Evolutionary conservation across 2,113 vertebrate species (phyloP), one percentile per base, ranked within the genome.

Genomic region (Amazona vittata): DNA sequence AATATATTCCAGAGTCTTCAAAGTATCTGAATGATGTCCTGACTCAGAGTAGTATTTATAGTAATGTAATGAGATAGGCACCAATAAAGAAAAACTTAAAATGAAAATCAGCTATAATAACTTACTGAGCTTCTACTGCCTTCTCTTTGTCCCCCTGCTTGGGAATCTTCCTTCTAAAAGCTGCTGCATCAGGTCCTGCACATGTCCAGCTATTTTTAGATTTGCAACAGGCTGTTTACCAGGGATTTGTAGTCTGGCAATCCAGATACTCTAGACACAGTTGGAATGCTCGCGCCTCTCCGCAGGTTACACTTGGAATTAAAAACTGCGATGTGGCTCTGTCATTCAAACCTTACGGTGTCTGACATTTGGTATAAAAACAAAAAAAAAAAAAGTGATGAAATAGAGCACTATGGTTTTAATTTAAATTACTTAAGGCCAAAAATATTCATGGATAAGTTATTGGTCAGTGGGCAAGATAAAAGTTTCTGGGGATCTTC

Each of bases 221-320:
- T 83, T 84, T 87, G 83, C 77, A 95, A 84, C 90, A 93, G 91
- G 92, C 96, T 96, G 95, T 96, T 97, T 97, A 97, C 95, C 84
- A 68, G 77, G 89, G 91, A 97, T 96, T 95, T 94, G 94, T 93
- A 96, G 96, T 97, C 96, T 97, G 95, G 96, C 93, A 96, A 85
- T 95, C 83, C 80, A 95, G 96, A 97, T 95, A 96, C 89, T 94
- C 91, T 96, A 97, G 95, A 96, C 96, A 94, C 96, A 94, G 94
- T 97, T 92, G 96, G 96, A 95, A 96, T 94, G 96, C 92, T 95
- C 39, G 2, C 11, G 63, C 60, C 77, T 89, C 86, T 94, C 77
- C 1, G 9, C 96, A 96, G 96, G 95, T 96, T 97, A 91, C 92
- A 65, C 77, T 95, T 92, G 96, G 92, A 97, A 96, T 91, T 96